Base-by-base conservation (phyloP, 2,113 vertebrate species). In the Pseudorhombus dupliciocellatus region DNA sequence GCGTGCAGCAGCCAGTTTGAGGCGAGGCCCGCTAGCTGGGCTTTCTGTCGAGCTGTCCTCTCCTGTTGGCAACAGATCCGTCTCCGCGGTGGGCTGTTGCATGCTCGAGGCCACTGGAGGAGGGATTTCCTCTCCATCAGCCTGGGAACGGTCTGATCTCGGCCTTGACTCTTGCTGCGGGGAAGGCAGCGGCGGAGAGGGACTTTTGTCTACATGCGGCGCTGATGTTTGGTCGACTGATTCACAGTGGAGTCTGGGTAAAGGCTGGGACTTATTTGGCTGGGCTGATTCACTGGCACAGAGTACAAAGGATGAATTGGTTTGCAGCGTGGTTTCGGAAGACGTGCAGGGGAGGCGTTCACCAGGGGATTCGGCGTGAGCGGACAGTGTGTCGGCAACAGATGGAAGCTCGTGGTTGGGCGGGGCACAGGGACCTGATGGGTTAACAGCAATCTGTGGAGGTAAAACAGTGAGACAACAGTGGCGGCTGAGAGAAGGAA, bases 381-480 rank as follows among this genome's bases (percentile, higher is more conserved):
- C 4, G 53, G 83, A 87, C 68, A 28, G 77, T 26, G 54, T 24
- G 77, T 54, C 82, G 63, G 79, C 77, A 40, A 57, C 70, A 83
- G 70, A 87, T 58, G 77, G 74, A 76, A 58, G 80, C 66, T 82
- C 68, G 73, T 61, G 83, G 82, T 88, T 77, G 71, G 66, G 57
- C 59, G 75, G 64, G 79, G 72, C 75, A 46, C 77, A 50, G 66
- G 79, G 57, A 75, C 59, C 77, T 64, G 78, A 69, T 18, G 78
- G 52, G 73, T 64, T 77, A 77, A 66, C 66, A 22, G 80, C 55
- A 73, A 69, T 88, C 92, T 92, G 86, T 58, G 65, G 25, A 73
- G 85, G 69, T 22, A 73, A 84, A 75, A 85, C 20, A 73, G 58
- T 25, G 51, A 90, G 70, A 88, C 63, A 79, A 80, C 63, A 62